These are phyloP conservation scores for Pachypeltis micranthus DNA, from an alignment of 1,140 invertebrate genomes.

Conservation along the genomic window DNA sequence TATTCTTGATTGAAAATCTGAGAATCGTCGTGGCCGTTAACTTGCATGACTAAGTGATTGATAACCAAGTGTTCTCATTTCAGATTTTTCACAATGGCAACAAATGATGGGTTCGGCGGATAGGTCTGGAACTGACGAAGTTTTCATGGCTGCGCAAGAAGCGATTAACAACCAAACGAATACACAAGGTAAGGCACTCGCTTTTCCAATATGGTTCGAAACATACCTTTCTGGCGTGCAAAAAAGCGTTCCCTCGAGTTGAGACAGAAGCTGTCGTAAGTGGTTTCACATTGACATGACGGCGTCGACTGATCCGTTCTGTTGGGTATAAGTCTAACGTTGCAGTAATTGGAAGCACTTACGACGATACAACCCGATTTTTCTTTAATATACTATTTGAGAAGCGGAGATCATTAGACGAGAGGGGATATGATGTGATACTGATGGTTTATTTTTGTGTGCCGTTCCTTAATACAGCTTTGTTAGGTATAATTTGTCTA, in stretches of 20 bases:
- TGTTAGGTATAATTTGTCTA: no score
- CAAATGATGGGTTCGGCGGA: constrained; percentile 11
- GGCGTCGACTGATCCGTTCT: neutral
- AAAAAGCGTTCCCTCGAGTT: neutral
- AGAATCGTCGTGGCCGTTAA: no score
- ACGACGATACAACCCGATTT: neutral
- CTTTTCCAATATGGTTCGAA: neutral
- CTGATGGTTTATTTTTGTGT: no score
- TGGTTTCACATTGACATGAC: neutral
- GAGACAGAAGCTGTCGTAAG: neutral
- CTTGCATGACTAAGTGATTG: no score
- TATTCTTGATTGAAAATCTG: no score
- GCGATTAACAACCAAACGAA: constrained; percentile 46
- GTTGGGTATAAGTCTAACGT: no score
- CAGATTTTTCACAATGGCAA: constrained; percentile 20
- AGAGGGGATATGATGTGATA: no score
- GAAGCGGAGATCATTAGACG: no score
- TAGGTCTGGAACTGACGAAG: constrained; percentile 40
- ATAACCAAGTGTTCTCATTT: no score
- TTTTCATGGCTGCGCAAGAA: constrained; percentile 56
- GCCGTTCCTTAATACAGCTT: no score
- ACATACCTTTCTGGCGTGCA: neutral
- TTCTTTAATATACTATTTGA: neutral
- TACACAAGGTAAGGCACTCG: constrained; percentile 54
- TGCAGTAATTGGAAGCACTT: neutral